A percentile compares a stretch with the other conserved stretches of the same genome.
Evolutionary conservation across 1,140 invertebrate species (phyloP).

Genomic region (Sitobion miscanthi): DNA sequence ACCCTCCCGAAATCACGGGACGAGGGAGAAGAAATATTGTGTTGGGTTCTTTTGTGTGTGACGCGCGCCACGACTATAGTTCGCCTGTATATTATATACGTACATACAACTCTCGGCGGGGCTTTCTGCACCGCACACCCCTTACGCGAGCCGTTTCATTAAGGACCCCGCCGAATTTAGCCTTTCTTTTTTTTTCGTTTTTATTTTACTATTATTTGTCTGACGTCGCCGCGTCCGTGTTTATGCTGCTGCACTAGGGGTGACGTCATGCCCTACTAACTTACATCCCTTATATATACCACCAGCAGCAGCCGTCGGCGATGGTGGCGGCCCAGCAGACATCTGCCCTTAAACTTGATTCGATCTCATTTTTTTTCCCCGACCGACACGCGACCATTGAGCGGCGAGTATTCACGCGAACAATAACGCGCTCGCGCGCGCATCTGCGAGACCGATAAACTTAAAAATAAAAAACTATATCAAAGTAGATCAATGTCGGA

Average conservation of each 20-base stretch:
- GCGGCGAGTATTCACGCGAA: slow-evolving; percentile 18
- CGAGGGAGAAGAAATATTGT: slow-evolving; percentile 56
- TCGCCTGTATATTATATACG: not conserved
- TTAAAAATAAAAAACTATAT: slow-evolving; percentile 54
- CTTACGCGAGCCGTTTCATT: slow-evolving; percentile 49
- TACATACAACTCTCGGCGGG: slow-evolving; percentile 49
- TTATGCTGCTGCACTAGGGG: slow-evolving; percentile 37
- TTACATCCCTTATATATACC: slow-evolving; percentile 46
- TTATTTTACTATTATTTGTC: slow-evolving; percentile 51
- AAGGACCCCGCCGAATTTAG: slow-evolving; percentile 55
- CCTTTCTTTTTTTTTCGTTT: slow-evolving; percentile 54
- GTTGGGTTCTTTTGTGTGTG: slow-evolving; percentile 55
- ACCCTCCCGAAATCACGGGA: slow-evolving; percentile 45
- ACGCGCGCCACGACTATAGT: slow-evolving; percentile 30
- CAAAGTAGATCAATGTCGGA: slow-evolving; percentile 55
- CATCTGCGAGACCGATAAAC: slow-evolving; percentile 55
- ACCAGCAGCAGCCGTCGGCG: slow-evolving; percentile 30
- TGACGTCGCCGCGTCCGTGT: slow-evolving; percentile 47
- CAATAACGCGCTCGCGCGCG: slow-evolving; percentile 27
- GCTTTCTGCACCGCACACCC: slow-evolving; percentile 24
- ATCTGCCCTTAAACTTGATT: slow-evolving; percentile 57
- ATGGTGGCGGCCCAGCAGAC: slow-evolving; percentile 4
- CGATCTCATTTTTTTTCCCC: slow-evolving; percentile 41
- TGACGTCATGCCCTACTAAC: slow-evolving; percentile 57
- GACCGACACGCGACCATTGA: slow-evolving; percentile 55